Evolutionary conservation across 2,113 vertebrate species (phyloP).

Genomic region (Myxocyprinus asiaticus): DNA sequence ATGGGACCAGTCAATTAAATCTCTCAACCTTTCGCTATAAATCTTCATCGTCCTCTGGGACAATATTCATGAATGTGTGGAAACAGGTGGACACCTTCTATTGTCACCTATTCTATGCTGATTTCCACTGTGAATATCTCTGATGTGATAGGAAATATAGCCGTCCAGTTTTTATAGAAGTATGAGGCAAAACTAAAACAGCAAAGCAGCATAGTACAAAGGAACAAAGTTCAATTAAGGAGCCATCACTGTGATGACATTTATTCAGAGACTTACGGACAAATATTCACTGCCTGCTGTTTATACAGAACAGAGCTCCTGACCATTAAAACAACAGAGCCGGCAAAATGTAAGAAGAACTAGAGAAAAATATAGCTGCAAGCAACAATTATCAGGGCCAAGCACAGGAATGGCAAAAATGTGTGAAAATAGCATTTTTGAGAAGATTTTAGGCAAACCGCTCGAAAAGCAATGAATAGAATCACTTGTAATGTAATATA

Average conservation of each 20-base stretch:
- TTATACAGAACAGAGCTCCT: background rate
- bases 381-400: too few relatives aligned
- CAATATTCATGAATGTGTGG: slow-evolving; percentile 46
- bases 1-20: slow-evolving; percentile 38
- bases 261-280: background rate
- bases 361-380: too few relatives aligned
- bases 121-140: background rate
- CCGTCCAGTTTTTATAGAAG: too few relatives aligned
- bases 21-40: slow-evolving; percentile 46
- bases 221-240: slow-evolving; percentile 7
- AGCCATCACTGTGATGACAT: slow-evolving; percentile 5
- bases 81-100: slow-evolving; percentile 37
- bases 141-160: background rate
- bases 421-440: too few relatives aligned
- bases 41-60: slow-evolving; percentile 43
- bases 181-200: too few relatives aligned
- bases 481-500: too few relatives aligned
- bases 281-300: slow-evolving; percentile 4
- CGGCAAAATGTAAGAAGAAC: too few relatives aligned
- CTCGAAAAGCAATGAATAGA: too few relatives aligned
- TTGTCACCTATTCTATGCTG: slow-evolving; percentile 12
- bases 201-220: background rate
- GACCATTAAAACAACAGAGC: background rate
- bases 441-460: too few relatives aligned
- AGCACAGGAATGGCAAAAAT: too few relatives aligned